Base-by-base conservation (phyloP, 2,888 invertebrate genomes). In the Dynastes maya region DNA sequence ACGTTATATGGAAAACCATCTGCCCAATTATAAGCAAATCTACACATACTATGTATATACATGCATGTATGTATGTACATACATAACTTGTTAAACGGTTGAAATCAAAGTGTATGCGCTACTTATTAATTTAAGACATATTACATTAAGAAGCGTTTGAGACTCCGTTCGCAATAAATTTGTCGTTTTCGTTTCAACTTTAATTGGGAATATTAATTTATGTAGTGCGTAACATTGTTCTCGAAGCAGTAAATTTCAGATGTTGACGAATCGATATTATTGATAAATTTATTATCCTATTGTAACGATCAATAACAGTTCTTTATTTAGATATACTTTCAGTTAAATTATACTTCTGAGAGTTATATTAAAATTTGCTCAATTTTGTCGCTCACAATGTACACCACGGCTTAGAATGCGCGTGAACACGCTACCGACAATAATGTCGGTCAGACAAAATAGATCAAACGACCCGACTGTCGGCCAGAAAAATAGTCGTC, bases 161-260 rank as follows among this genome's bases (percentile, higher is more conserved):
- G 16, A 45, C 58, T n/a, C 40, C 27, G 45, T 63, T 45, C n/a
- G 58, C 45, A 74, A 61, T 63, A 61, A 61, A 58, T 74, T 74
- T 61, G 45, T 61, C 72, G 40, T 61, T 74, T 74, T 74, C 72
- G 45, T 61, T 74, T 45, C 40, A 74, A 74, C 27, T 61, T 74
- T 63, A 74, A 74, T 74, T 74, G 72, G 61, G 22, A 22, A 61
- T 74, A 74, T 74, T 63, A 74, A 74, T 74, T 74, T 74, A 74
- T 74, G 49, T 61, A 45, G 32, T 61, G 45, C 45, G 45, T 61
- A 49, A 61, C 61, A 6, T 51, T 51, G 27, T 68, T 29, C 51
- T 40, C 40, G 45, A n/a, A n/a, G 61, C 61, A 72, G 58, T 72
- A 61, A 72, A 63, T 74, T 74, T 61, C 45, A 45, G 8, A 61